Evolutionary conservation across 1,140 invertebrate genomes (phyloP).

Genomic region (Onthophagus taurus): DNA sequence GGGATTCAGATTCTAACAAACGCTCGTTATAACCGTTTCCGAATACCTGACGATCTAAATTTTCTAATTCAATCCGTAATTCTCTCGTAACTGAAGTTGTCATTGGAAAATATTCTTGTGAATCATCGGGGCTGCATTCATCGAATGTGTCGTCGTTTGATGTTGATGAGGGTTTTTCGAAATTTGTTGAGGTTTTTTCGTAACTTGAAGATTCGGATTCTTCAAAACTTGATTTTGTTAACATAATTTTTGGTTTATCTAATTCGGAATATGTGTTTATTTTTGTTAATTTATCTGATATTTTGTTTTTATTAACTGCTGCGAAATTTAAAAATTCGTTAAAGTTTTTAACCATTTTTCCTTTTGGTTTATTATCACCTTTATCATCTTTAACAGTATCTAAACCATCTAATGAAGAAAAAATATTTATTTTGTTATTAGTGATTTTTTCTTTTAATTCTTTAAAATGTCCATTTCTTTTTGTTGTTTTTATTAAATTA

Average conservation of each 20-base stretch:
- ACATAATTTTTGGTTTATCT: constrained; percentile 37
- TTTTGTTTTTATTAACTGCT: constrained; percentile 50
- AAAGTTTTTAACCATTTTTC: constrained; percentile 68
- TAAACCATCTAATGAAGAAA: constrained; percentile 45
- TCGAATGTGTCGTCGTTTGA: constrained; percentile 39
- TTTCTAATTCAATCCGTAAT: constrained; percentile 68
- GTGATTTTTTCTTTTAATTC: constrained; percentile 44
- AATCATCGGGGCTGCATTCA: constrained; percentile 65
- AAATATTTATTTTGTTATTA: constrained; percentile 38
- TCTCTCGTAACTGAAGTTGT: constrained; percentile 76
- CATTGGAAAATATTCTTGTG: constrained; percentile 74
- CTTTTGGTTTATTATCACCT: constrained; percentile 32
- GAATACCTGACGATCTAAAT: constrained; percentile 69
- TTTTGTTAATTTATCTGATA: constrained; percentile 34
- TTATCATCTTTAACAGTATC: constrained; percentile 33
- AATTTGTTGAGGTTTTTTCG: constrained; percentile 30
- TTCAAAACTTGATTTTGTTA: constrained; percentile 41
- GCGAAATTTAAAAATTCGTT: constrained; percentile 75
- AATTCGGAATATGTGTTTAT: constrained; percentile 31
- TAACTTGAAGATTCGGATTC: constrained; percentile 41
- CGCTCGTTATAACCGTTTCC: constrained; percentile 37
- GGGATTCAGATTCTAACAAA: constrained; percentile 29
- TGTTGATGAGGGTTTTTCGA: constrained; percentile 28
- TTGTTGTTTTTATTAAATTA: constrained; percentile 32
- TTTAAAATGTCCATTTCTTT: constrained; percentile 41